A percentile compares a stretch with the other conserved stretches of the same genome.
Conservation (phyloP, 2,113 vertebrate species). For the Mugil cephalus region DNA sequence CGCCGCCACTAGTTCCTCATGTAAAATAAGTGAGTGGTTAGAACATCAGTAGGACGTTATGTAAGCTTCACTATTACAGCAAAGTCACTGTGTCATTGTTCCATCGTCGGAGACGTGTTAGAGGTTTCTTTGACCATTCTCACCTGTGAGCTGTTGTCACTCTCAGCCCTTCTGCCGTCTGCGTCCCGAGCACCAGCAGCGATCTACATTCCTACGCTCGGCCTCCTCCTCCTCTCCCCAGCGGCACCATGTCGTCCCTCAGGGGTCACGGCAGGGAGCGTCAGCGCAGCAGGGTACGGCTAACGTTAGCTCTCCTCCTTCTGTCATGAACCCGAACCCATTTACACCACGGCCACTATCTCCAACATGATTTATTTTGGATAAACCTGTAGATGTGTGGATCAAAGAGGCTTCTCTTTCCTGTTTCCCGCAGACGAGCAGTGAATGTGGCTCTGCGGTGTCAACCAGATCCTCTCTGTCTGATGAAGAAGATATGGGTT, state of each 20-base stretch:
- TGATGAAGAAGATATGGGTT: slow-evolving; percentile 96
- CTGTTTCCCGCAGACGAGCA: slow-evolving; percentile 84
- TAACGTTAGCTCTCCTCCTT: neutral
- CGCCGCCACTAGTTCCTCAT: no score
- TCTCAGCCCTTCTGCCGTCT: slow-evolving; percentile 90
- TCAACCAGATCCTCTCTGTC: slow-evolving; percentile 93
- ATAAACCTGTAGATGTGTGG: no score
- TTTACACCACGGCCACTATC: neutral
- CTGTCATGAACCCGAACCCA: neutral
- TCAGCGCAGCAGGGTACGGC: slow-evolving; percentile 76
- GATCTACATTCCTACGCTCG: slow-evolving; percentile 99
- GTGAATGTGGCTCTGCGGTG: slow-evolving; percentile 93
- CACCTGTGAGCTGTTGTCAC: slow-evolving; percentile 9
- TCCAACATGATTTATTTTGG: no score
- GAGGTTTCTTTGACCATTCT: neutral
- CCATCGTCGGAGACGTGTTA: neutral
- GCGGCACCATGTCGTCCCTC: slow-evolving; percentile 79
- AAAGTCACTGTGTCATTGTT: no score
- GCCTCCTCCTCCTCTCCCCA: slow-evolving; percentile 84
- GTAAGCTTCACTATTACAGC: no score
- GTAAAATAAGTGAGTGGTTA: no score
- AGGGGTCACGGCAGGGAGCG: slow-evolving; percentile 86
- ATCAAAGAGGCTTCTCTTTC: neutral
- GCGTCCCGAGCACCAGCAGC: slow-evolving; percentile 91
- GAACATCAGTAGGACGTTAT: no score